Conservation (phyloP, 2,888 invertebrate species). For the Microctonus hyperodae region DNA sequence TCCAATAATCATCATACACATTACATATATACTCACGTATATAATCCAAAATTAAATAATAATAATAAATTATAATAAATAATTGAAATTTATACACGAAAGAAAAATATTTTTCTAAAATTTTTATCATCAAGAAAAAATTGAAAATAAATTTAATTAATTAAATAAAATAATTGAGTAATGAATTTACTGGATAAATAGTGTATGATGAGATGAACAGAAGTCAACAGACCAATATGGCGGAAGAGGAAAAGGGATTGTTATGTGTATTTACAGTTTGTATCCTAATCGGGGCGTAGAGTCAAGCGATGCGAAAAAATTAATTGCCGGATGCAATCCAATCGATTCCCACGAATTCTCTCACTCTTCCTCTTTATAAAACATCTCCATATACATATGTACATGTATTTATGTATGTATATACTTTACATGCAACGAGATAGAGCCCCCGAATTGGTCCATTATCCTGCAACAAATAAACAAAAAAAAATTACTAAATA, state of each 20-base stretch:
- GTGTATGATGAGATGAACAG: slow-evolving; percentile 1
- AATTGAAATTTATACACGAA: too few species aligned
- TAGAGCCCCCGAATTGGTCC: slow-evolving; percentile 34
- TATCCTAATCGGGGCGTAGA: slow-evolving; percentile 32
- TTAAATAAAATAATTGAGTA: not conserved
- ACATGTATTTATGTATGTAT: not conserved
- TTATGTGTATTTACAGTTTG: not conserved
- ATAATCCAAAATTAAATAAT: too few species aligned
- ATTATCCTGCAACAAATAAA: slow-evolving; percentile 26
- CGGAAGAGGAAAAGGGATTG: slow-evolving; percentile 23
- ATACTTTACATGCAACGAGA: slow-evolving; percentile 18
- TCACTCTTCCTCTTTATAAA: slow-evolving; percentile 7
- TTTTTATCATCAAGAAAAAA: not conserved
- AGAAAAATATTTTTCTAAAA: too few species aligned
- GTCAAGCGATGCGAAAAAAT: slow-evolving; percentile 49
- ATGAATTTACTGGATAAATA: not conserved
- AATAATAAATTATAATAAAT: too few species aligned
- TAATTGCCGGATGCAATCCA: slow-evolving; percentile 61
- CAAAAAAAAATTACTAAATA: not conserved
- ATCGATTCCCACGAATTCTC: slow-evolving; percentile 58
- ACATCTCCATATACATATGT: too few species aligned
- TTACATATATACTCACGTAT: too few species aligned
- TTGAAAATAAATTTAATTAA: not conserved
- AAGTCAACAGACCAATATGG: slow-evolving; percentile 1
- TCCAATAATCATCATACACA: slow-evolving; percentile 14